phyloP scores from a whole-genome alignment of 2,113 vertebrate genomes.

The Myocastor coypus region DNA sequence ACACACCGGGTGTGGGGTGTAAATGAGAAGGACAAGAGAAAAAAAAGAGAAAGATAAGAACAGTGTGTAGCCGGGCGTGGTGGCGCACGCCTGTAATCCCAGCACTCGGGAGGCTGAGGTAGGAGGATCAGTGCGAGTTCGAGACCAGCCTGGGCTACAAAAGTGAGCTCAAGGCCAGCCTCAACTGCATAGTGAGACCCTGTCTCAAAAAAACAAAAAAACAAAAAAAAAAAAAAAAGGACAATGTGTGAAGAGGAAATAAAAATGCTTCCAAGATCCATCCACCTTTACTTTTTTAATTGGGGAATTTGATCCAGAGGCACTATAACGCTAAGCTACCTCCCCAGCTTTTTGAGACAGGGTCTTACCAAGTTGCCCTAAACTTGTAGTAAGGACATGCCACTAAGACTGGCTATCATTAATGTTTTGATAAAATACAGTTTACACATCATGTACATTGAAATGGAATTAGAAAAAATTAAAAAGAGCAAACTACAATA shows the following conservation, averaged over 20 bases:
- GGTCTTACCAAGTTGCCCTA: neutral
- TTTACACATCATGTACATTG: conserved; percentile 18
- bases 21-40: neutral
- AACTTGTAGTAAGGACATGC: neutral
- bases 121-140: no score
- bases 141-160: no score
- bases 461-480: conserved; percentile 35
- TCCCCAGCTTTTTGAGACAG: neutral
- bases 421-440: neutral
- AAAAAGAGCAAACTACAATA: conserved; percentile 23
- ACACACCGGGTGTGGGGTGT: neutral
- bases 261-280: neutral
- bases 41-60: conserved; percentile 38
- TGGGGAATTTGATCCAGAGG: neutral
- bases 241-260: neutral
- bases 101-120: no score
- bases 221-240: conserved; percentile 32
- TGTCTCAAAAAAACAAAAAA: no score
- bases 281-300: neutral
- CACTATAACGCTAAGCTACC: neutral
- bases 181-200: no score
- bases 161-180: no score
- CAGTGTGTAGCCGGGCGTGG: no score
- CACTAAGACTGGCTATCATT: neutral
- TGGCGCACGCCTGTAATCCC: no score